Conservation (phyloP, 2,113 vertebrate genomes). For the Pluvianellus socialis region DNA sequence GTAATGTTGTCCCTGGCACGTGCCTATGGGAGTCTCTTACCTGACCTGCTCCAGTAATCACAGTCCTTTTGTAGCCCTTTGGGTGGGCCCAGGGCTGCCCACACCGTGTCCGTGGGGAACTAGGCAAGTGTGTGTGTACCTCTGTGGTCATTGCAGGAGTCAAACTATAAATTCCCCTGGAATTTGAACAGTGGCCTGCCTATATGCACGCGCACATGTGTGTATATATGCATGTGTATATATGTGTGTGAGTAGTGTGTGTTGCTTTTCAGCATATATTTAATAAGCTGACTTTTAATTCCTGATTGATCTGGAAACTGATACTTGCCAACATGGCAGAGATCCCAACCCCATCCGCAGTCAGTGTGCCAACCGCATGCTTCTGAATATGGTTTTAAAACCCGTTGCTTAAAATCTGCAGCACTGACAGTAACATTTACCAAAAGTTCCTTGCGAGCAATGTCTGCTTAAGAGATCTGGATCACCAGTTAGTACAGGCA, state of each 20-base stretch:
- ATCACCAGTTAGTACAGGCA: not conserved
- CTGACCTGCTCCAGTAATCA: not conserved
- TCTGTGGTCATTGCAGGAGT: not conserved
- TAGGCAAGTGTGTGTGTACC: not conserved
- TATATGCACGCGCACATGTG: accelerated
- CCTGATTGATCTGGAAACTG: not conserved
- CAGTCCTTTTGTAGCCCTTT: not conserved
- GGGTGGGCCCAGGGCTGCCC: not conserved
- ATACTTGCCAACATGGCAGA: not conserved
- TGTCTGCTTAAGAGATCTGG: not conserved
- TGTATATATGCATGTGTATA: accelerated
- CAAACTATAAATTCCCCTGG: not conserved
- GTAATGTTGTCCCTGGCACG: not conserved
- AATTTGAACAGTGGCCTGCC: not conserved
- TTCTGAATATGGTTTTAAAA: not conserved
- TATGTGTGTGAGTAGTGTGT: accelerated
- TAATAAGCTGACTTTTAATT: not conserved
- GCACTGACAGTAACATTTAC: not conserved
- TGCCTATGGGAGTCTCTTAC: not conserved
- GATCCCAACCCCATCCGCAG: not conserved
- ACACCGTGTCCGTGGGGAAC: not conserved
- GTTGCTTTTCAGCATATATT: not conserved
- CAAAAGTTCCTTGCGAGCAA: not conserved
- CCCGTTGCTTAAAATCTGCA: not conserved
- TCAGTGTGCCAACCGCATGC: not conserved